Conservation (phyloP, 2,888 invertebrate genomes). For the Hyppa rectilinea region DNA sequence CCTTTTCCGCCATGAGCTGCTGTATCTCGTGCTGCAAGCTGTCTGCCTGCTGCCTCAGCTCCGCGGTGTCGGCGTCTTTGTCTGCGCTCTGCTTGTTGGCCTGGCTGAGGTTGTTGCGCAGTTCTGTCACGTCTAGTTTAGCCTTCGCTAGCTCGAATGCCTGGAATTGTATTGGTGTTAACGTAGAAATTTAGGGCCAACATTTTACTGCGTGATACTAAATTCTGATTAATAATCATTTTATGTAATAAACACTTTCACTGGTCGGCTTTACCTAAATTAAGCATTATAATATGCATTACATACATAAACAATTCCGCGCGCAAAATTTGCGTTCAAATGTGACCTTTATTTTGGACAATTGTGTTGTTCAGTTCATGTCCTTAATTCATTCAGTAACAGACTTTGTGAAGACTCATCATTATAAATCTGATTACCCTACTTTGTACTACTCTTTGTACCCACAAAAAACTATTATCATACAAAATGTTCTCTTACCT, state of each 20-base stretch:
- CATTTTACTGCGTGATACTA: no score
- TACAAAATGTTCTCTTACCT: constrained; percentile 77
- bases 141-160: constrained; percentile 89
- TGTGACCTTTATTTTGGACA: no score
- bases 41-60: constrained; percentile 72
- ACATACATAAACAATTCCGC: no score
- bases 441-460: constrained; percentile 14
- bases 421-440: constrained; percentile 21
- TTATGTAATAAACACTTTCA: no score
- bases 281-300: no score
- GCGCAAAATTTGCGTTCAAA: no score
- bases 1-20: constrained; percentile 71
- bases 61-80: constrained; percentile 74
- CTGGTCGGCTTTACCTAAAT: no score
- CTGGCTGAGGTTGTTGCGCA: constrained; percentile 86
- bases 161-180: constrained; percentile 65
- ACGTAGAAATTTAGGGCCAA: no score
- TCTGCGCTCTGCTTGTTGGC: constrained; percentile 84
- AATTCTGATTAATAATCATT: no score
- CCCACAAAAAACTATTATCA: neutral
- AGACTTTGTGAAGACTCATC: neutral
- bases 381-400: constrained; percentile 18
- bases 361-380: constrained; percentile 2
- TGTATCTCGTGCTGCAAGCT: constrained; percentile 73
- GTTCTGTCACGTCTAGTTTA: constrained; percentile 86